phyloP scores from a whole-genome alignment of 1,140 invertebrate species.

The Limonius californicus region DNA sequence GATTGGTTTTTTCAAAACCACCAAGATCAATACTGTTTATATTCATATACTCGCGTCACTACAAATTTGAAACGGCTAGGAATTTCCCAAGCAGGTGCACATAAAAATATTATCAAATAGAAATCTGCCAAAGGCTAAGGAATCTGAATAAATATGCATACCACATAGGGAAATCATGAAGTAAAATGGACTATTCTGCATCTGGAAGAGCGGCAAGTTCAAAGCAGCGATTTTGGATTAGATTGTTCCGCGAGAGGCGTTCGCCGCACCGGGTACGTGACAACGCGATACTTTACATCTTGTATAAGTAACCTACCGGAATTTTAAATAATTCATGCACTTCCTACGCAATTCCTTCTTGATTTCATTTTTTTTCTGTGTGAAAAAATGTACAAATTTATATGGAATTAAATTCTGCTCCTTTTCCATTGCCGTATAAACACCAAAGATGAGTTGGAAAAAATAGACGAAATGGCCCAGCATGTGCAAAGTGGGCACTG shows the following conservation, averaged over 20 bases:
- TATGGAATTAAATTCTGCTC: no score
- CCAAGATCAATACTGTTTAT: no score
- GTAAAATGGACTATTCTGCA: background rate
- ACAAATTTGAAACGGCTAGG: no score
- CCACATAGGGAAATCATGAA: background rate
- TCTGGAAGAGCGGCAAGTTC: background rate
- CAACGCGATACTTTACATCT: background rate
- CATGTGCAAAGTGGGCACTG: no score
- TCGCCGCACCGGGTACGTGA: background rate
- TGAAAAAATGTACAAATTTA: no score
- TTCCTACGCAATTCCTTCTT: background rate
- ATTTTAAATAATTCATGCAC: background rate
- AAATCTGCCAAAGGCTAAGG: background rate
- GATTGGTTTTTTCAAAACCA: no score
- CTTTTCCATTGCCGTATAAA: no score
- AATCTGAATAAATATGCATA: slow-evolving; percentile 1
- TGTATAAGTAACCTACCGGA: background rate
- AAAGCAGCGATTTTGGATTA: background rate
- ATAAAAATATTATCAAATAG: background rate
- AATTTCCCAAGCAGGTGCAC: no score
- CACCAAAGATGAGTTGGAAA: no score
- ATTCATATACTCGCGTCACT: no score
- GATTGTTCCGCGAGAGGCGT: slow-evolving; percentile 1
- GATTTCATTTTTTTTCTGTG: background rate
- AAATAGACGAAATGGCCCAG: no score